Percentiles rank a stretch among this genome's conserved stretches.
These are phyloP conservation scores for Aplodontia rufa DNA, from an alignment of 2,113 vertebrate genomes.

Conservation along the genomic window DNA sequence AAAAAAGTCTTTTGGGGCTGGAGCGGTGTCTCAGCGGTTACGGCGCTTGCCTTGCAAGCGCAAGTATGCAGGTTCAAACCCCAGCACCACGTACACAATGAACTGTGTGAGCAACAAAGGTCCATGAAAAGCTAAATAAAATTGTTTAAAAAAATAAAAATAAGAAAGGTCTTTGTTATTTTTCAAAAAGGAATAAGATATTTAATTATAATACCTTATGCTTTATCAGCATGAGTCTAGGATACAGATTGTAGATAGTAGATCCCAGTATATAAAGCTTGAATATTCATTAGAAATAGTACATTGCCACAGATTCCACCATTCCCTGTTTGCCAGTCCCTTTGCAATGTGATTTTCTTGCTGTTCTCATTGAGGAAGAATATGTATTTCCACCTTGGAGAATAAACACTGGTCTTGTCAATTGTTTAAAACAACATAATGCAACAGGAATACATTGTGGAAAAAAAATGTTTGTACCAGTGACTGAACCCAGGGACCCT, in stretches of 20 bases:
- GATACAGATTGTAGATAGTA: not conserved
- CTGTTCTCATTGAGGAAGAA: not conserved
- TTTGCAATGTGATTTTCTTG: not conserved
- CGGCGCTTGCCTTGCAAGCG: no score
- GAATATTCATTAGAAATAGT: not conserved
- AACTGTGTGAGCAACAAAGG: no score
- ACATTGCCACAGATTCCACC: not conserved
- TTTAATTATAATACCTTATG: not conserved
- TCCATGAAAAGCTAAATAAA: no score
- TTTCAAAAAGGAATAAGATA: not conserved
- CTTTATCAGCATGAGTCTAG: not conserved
- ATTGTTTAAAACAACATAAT: not conserved
- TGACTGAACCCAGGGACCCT: no score
- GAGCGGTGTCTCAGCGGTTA: no score
- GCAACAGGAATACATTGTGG: not conserved
- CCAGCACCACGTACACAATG: no score
- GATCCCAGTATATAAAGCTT: not conserved
- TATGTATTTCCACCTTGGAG: not conserved
- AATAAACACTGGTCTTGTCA: not conserved
- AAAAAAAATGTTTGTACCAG: no score
- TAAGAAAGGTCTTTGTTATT: not conserved
- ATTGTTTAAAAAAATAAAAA: no score
- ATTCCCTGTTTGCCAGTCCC: rapidly evolving
- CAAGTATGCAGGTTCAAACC: no score
- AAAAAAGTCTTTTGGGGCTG: no score